These are phyloP conservation scores for Euglossa dilemma DNA, from an alignment of 1,140 invertebrate species.

Conservation along the genomic window DNA sequence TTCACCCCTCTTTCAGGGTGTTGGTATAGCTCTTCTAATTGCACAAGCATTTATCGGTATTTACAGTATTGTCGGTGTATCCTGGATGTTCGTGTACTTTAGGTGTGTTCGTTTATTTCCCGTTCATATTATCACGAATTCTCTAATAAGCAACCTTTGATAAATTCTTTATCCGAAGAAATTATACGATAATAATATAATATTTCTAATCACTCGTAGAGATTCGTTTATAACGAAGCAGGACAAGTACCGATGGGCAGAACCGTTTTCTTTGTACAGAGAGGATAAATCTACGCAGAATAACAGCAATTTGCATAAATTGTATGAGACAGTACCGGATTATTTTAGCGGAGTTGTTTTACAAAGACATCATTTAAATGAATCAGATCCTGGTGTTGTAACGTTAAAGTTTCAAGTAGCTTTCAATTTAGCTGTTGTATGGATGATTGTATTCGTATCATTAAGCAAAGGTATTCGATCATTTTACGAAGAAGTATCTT, in stretches of 20 bases:
- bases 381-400: slow-evolving; percentile 84
- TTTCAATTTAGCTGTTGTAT: slow-evolving; percentile 94
- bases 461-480: slow-evolving; percentile 88
- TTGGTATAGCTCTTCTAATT: slow-evolving; percentile 91
- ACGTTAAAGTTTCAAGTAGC: slow-evolving; percentile 93
- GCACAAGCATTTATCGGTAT: slow-evolving; percentile 92
- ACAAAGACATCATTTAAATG: slow-evolving; percentile 86
- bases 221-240: slow-evolving; percentile 93
- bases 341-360: slow-evolving; percentile 92
- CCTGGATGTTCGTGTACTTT: slow-evolving; percentile 95
- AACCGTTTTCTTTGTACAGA: slow-evolving; percentile 86
- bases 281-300: slow-evolving; percentile 81
- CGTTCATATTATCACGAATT: background rate
- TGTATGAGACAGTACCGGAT: slow-evolving; percentile 90
- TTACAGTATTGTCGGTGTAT: slow-evolving; percentile 93
- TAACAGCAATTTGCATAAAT: slow-evolving; percentile 83
- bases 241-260: slow-evolving; percentile 92
- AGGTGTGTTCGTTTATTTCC: slow-evolving; percentile 62
- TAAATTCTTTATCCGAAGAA: background rate
- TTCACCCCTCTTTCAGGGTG: slow-evolving; percentile 94
- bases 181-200: background rate
- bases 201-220: slow-evolving; percentile 73
- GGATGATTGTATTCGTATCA: slow-evolving; percentile 95
- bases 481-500: background rate
- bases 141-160: background rate